phyloP scores from a whole-genome alignment of 2,888 invertebrate species.

The Ceriagrion tenellum region DNA sequence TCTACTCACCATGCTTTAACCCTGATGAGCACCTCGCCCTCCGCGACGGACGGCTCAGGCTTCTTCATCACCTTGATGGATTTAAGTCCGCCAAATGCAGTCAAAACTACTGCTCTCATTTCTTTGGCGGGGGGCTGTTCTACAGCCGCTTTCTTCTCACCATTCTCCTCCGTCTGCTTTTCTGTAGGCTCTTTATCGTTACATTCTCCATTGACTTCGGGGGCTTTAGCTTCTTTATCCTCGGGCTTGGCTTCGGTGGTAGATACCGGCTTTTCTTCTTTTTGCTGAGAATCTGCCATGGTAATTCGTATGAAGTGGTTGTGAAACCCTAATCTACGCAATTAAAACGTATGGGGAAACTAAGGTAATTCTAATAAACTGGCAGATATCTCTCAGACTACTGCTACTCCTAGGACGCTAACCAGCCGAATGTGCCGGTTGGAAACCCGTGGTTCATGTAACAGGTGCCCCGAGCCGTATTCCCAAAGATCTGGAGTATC shows the following conservation, averaged over 20 bases:
- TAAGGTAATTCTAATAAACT: slow-evolving; percentile 39
- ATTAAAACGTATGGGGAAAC: slow-evolving; percentile 41
- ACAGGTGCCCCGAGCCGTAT: slow-evolving; percentile 59
- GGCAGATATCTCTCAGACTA: slow-evolving; percentile 29
- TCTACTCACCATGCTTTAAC: slow-evolving; percentile 91
- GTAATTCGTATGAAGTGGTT: slow-evolving; percentile 31
- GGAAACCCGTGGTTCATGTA: slow-evolving; percentile 62
- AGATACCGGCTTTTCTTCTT: slow-evolving; percentile 38
- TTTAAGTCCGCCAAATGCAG: slow-evolving; percentile 92
- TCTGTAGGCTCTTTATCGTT: slow-evolving; percentile 55
- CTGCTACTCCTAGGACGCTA: slow-evolving; percentile 64
- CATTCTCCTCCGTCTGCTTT: slow-evolving; percentile 58
- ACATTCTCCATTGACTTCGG: slow-evolving; percentile 60
- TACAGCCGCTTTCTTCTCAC: slow-evolving; percentile 75
- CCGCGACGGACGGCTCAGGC: slow-evolving; percentile 85
- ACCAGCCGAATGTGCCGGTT: slow-evolving; percentile 67
- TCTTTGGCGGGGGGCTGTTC: slow-evolving; percentile 84
- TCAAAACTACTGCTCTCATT: slow-evolving; percentile 91
- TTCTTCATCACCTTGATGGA: slow-evolving; percentile 90
- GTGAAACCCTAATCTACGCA: slow-evolving; percentile 61
- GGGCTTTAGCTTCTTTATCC: slow-evolving; percentile 49
- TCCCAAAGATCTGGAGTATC: not conserved
- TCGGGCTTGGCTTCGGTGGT: slow-evolving; percentile 45
- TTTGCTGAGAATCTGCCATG: slow-evolving; percentile 63
- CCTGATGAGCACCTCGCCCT: slow-evolving; percentile 89